Evolutionary conservation across 2,888 invertebrate species (phyloP), one percentile per base, ranked within the genome.

Genomic region (Hybos culiciformis): DNA sequence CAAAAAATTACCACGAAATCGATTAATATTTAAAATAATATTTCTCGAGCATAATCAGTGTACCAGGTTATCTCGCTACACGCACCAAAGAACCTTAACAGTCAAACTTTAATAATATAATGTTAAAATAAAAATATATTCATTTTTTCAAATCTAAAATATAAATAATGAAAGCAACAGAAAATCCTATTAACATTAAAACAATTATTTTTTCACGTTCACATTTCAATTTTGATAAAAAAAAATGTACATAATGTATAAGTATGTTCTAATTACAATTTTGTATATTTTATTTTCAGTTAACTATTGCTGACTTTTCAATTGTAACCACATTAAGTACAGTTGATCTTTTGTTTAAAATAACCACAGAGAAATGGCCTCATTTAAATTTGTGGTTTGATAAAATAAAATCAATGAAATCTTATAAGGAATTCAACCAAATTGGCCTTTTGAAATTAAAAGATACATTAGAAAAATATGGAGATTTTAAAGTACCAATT

Each of bases 231-330:
- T 33, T n/a, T 43, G n/a, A 7, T 33, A 6, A 9, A n/a, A 14
- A 7, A 14, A 15, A 14, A n/a, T 33, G 33, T 4, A 17, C 15
- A 26, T 18, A 42, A 29, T 18, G 8, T 33, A 4, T 2, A 4
- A 5, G n/a, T 34, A 14, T 41, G 11, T 24, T 24, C 6, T 24
- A 8, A 11, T 11, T 18, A 31, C n/a, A 12, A 17, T 17, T n/a
- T 20, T 36, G 3, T 21, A n/a, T 37, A 9, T 23, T 23, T 21
- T 8, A 24, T 17, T 6, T 51, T 37, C 45, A 64, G 64, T 46
- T 62, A 46, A 62, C 65, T 39, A 60, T 70, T 46, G 70, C 70
- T 37, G 70, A 70, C 54, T 56, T 69, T 49, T 66, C 67, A 33
- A 57, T 67, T 42, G 57, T 67, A 46, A 59, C 68, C 47, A 66